A percentile compares a stretch with the other conserved stretches of the same genome.
Conservation (phyloP, 2,888 invertebrate species). For the Oscheius myriophilus region DNA sequence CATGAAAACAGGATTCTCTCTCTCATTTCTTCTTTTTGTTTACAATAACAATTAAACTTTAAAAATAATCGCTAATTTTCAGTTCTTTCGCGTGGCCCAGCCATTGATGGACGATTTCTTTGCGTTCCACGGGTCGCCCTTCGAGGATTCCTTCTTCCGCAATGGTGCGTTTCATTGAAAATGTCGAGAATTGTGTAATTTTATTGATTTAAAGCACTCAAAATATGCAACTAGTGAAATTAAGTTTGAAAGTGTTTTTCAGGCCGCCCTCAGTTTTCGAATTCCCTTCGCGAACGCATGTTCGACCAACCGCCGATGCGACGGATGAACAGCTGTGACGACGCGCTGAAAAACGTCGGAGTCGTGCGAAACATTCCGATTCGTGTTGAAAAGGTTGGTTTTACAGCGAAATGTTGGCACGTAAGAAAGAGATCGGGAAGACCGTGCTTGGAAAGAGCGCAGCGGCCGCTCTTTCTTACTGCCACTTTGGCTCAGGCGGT, state of each 20-base stretch:
- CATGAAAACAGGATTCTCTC: neutral
- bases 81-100: constrained; percentile 33
- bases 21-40: no score
- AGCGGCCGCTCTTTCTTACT: no score
- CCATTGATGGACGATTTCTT: constrained; percentile 34
- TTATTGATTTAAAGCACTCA: neutral
- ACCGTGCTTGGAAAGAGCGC: no score
- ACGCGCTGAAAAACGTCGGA: constrained; percentile 29
- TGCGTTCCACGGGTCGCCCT: constrained; percentile 28
- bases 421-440: no score
- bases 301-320: constrained; percentile 22
- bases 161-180: neutral
- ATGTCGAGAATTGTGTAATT: neutral
- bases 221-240: neutral
- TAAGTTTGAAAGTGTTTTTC: neutral
- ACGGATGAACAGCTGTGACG: constrained; percentile 28
- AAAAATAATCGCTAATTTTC: constrained; percentile 3
- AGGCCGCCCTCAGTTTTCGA: constrained; percentile 6
- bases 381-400: constrained; percentile 6
- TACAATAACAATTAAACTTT: no score
- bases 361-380: constrained; percentile 30
- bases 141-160: constrained; percentile 31
- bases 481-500: no score
- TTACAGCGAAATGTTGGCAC: no score
- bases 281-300: constrained; percentile 19